Percentiles rank a stretch among this genome's conserved stretches.
Evolutionary conservation across 2,113 vertebrate genomes (phyloP).

Genomic region (Amphiprion ocellaris): DNA sequence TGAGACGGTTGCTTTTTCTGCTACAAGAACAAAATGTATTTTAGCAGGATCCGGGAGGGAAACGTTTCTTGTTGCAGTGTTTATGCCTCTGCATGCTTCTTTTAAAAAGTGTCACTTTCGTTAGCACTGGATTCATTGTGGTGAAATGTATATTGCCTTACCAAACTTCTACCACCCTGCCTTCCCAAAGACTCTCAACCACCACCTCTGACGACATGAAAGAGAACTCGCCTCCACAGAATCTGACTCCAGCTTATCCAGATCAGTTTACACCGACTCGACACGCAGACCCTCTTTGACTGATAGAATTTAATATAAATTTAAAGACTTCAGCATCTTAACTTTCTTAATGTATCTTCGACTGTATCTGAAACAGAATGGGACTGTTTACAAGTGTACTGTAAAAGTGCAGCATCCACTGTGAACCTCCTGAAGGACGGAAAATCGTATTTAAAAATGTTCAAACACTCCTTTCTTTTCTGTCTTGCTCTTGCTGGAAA

Average conservation of each 20-base stretch:
- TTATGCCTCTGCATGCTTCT: conserved; percentile 33
- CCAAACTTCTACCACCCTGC: conserved; percentile 9
- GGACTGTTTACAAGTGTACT: conserved; percentile 17
- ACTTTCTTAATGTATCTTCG: conserved; percentile 16
- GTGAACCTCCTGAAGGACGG: conserved; percentile 49
- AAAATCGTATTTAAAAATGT: conserved; percentile 33
- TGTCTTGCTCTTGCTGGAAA: conserved; percentile 42
- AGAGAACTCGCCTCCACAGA: conserved; percentile 30
- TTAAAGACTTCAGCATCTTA: conserved; percentile 22
- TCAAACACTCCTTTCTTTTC: conserved; percentile 35
- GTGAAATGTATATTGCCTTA: conserved; percentile 52
- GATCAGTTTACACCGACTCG: conserved; percentile 55
- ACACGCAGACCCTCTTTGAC: conserved; percentile 15
- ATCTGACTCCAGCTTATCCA: conserved; percentile 36
- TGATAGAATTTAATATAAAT: conserved; percentile 12
- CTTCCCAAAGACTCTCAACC: conserved; percentile 18
- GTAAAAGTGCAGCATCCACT: conserved; percentile 40
- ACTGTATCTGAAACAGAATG: conserved; percentile 24
- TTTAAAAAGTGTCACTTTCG: not conserved
- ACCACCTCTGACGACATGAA: conserved; percentile 14
- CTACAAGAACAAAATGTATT: conserved; percentile 28
- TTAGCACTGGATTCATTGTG: conserved; percentile 22
- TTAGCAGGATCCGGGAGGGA: conserved; percentile 28
- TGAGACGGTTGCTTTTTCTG: conserved; percentile 55
- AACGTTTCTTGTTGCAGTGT: conserved; percentile 10